Evolutionary conservation across 2,888 invertebrate species (phyloP).

Genomic region (Anodontia alba): DNA sequence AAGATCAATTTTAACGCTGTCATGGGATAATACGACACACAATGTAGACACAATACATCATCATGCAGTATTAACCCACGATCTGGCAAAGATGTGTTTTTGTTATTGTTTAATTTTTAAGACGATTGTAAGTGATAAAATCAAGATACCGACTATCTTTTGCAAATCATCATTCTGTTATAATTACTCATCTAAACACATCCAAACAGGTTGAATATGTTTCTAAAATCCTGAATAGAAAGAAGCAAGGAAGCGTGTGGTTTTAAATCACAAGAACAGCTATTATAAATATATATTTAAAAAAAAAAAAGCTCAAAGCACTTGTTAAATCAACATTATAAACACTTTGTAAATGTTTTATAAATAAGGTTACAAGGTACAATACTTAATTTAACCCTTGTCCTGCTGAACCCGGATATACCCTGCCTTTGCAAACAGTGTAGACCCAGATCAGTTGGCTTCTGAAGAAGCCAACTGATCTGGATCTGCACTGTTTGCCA

Average conservation of each 20-base stretch:
- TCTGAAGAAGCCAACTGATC: too few relatives aligned
- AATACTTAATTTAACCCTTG: too few relatives aligned
- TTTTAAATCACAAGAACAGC: too few relatives aligned
- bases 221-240: neutral
- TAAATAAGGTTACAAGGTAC: too few relatives aligned
- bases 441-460: too few relatives aligned
- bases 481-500: too few relatives aligned
- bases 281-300: too few relatives aligned
- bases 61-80: neutral
- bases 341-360: too few relatives aligned
- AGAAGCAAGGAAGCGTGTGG: neutral
- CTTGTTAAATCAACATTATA: too few relatives aligned
- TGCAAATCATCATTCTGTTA: neutral
- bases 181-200: conserved; percentile 14
- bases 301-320: too few relatives aligned
- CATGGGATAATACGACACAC: neutral
- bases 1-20: conserved; percentile 4
- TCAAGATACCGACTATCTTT: neutral
- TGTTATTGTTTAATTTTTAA: neutral
- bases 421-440: too few relatives aligned
- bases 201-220: neutral
- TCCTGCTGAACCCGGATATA: too few relatives aligned
- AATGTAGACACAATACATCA: neutral
- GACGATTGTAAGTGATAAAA: conserved; percentile 10
- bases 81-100: neutral